Evolutionary conservation across 1,140 invertebrate species (phyloP).

Genomic region (Drosophila aff.): DNA sequence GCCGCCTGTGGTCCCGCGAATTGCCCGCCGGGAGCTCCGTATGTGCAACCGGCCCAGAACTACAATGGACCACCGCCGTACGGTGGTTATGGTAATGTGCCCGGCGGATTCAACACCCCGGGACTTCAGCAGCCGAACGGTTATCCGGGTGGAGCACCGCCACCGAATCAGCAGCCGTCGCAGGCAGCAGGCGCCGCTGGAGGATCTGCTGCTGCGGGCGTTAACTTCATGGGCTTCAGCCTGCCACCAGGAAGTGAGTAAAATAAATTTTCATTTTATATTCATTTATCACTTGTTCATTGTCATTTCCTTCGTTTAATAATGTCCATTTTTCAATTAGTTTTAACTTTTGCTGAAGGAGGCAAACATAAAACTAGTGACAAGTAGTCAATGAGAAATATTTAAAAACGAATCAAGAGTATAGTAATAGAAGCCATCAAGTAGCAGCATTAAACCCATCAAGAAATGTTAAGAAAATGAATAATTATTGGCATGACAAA

Average conservation of each 20-base stretch:
- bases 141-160: constrained; percentile 40
- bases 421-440: neutral
- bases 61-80: constrained; percentile 50
- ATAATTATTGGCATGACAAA: neutral
- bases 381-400: neutral
- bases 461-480: neutral
- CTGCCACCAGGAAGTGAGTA: constrained; percentile 82
- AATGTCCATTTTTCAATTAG: constrained; percentile 8
- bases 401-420: neutral
- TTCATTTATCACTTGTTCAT: neutral
- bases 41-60: constrained; percentile 47
- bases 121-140: constrained; percentile 63
- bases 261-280: neutral
- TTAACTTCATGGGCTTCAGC: constrained; percentile 75
- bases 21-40: constrained; percentile 43
- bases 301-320: neutral
- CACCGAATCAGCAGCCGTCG: constrained; percentile 38
- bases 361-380: neutral
- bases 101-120: constrained; percentile 64
- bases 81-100: constrained; percentile 61
- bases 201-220: constrained; percentile 52
- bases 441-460: neutral
- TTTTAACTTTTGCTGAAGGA: constrained; percentile 4
- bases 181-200: constrained; percentile 36
- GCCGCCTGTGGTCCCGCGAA: constrained; percentile 49